A percentile compares a stretch with the other conserved stretches of the same genome.
Evolutionary conservation across 1,140 invertebrate genomes (phyloP).

Genomic region (Rhopalosiphum maidis): DNA sequence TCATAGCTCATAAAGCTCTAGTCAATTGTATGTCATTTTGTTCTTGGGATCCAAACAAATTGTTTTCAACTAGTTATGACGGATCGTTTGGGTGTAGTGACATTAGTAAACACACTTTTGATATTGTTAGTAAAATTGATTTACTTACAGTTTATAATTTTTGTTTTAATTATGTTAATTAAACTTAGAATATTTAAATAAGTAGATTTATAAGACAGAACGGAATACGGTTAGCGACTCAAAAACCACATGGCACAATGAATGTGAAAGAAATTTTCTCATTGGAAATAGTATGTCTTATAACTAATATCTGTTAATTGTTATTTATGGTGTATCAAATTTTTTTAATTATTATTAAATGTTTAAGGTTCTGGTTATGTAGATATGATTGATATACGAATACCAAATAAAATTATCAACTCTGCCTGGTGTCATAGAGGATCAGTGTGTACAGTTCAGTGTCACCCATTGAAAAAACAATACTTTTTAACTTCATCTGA

Average conservation of each 20-base stretch:
- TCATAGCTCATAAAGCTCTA: conserved; percentile 56
- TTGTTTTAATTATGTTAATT: conserved; percentile 4
- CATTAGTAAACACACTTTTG: conserved; percentile 58
- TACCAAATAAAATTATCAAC: background rate
- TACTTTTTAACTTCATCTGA: conserved; percentile 60
- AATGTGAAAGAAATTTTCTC: conserved; percentile 58
- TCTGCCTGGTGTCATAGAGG: conserved; percentile 57
- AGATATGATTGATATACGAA: conserved; percentile 58
- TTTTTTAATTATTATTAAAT: background rate
- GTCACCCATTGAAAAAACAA: conserved; percentile 58
- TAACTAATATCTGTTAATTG: no score
- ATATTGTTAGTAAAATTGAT: conserved; percentile 57
- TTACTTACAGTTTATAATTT: background rate
- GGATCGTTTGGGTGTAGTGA: conserved; percentile 59
- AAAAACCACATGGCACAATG: conserved; percentile 59
- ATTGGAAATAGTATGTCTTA: conserved; percentile 59
- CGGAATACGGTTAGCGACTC: background rate
- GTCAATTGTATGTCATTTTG: conserved; percentile 60
- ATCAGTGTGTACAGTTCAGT: conserved; percentile 60
- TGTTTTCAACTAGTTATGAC: conserved; percentile 60
- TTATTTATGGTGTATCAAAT: no score
- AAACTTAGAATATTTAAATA: conserved; percentile 9
- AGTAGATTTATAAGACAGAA: conserved; percentile 59
- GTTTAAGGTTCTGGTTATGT: conserved; percentile 59
- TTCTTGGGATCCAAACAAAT: conserved; percentile 55